phyloP scores from a whole-genome alignment of 1,140 invertebrate species.

The Teleopsis dalmanni region DNA sequence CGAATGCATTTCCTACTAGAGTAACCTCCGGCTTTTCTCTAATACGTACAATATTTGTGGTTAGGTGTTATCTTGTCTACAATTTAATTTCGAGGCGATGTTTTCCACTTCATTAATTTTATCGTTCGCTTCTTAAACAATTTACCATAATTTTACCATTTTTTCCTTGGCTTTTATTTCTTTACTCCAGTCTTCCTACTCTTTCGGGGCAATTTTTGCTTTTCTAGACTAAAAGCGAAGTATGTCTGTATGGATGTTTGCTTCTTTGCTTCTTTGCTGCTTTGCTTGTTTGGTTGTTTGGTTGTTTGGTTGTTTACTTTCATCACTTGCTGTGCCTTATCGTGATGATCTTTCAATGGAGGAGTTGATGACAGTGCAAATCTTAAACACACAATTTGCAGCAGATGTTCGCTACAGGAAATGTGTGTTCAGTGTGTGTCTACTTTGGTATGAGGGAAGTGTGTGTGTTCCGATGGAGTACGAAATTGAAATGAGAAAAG shows the following conservation, averaged over 20 bases:
- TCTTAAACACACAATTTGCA: slow-evolving; percentile 6
- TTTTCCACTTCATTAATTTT: slow-evolving; percentile 4
- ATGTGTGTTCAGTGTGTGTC: no score
- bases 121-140: slow-evolving; percentile 5
- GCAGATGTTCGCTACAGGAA: no score
- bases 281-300: not conserved
- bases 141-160: not conserved
- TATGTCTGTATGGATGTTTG: not conserved
- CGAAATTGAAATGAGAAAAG: no score
- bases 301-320: not conserved
- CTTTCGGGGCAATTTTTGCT: no score
- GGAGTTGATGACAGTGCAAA: slow-evolving; percentile 2
- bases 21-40: no score
- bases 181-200: not conserved
- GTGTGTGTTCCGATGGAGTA: no score
- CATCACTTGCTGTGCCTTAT: not conserved
- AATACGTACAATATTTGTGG: no score
- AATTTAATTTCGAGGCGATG: no score
- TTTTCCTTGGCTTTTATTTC: not conserved
- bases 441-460: no score
- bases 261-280: not conserved
- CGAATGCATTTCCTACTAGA: no score
- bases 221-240: no score
- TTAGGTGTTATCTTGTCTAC: no score
- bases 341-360: not conserved